Evolutionary conservation across 2,797 vertebrate genomes (phyloP).

Genomic region (Gouania willdenowi): DNA sequence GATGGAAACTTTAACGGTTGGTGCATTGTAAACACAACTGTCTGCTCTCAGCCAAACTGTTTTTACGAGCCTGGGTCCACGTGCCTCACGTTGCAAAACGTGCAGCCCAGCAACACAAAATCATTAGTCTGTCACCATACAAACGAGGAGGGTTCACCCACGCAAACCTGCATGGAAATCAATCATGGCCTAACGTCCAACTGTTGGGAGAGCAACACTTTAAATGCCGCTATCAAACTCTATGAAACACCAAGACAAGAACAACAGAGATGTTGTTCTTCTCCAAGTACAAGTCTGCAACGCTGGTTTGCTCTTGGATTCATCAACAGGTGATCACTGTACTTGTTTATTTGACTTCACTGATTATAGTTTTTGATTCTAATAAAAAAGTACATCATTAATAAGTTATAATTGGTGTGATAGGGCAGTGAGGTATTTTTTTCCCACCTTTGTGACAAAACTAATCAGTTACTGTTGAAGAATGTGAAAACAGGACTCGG

Average conservation of each 20-base stretch:
- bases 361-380: too few species aligned
- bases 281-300: too few species aligned
- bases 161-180: constrained; percentile 3
- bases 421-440: not conserved
- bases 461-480: constrained; percentile 19
- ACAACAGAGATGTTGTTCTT: not conserved
- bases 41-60: constrained; percentile 11
- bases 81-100: constrained; percentile 6
- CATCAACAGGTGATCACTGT: not conserved
- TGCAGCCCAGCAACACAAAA: constrained; percentile 42
- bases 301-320: not conserved
- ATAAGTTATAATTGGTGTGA: too few species aligned
- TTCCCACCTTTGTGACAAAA: constrained; percentile 9
- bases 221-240: too few species aligned
- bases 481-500: constrained; percentile 15
- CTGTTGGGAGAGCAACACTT: too few species aligned
- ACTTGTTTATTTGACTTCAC: too few species aligned
- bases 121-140: constrained; percentile 33
- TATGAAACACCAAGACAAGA: not conserved
- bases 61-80: constrained; percentile 15
- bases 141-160: constrained; percentile 3
- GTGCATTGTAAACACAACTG: too few species aligned
- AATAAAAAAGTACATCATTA: constrained; percentile 7
- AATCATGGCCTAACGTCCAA: too few species aligned
- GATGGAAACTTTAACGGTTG: too few species aligned